Conservation (phyloP, 2,797 vertebrate genomes). For the Ctenosaura bakeri region DNA sequence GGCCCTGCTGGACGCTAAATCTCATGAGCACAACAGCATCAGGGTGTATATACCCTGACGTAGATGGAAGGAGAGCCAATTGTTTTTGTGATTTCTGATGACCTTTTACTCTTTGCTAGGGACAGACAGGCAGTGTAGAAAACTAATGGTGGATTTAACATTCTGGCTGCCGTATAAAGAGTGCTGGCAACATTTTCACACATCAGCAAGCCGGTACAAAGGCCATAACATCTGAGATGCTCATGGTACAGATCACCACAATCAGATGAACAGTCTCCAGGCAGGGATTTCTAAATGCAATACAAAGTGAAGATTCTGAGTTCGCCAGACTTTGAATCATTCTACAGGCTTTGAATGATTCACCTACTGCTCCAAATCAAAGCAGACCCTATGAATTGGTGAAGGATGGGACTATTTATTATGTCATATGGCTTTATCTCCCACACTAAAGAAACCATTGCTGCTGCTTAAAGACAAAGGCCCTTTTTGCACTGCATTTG, state of each 20-base stretch:
- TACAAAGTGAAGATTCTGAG: conserved; percentile 10
- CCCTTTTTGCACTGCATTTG: no score
- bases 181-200: background rate
- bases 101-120: background rate
- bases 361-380: background rate
- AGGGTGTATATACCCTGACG: background rate
- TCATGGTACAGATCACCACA: background rate
- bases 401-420: conserved; percentile 50
- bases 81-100: background rate
- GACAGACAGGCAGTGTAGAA: background rate
- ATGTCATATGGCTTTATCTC: conserved; percentile 49
- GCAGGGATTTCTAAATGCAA: conserved; percentile 22
- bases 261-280: background rate
- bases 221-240: background rate
- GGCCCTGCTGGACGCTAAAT: background rate
- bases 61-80: background rate
- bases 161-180: background rate
- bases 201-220: background rate
- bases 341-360: background rate
- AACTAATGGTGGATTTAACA: background rate
- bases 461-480: conserved; percentile 50
- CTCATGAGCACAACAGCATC: background rate
- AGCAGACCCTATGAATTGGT: background rate
- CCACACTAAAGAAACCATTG: conserved; percentile 53
- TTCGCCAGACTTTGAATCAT: background rate